Evolutionary conservation across 1,140 invertebrate species (phyloP).

Genomic region (Listronotus bonariensis): DNA sequence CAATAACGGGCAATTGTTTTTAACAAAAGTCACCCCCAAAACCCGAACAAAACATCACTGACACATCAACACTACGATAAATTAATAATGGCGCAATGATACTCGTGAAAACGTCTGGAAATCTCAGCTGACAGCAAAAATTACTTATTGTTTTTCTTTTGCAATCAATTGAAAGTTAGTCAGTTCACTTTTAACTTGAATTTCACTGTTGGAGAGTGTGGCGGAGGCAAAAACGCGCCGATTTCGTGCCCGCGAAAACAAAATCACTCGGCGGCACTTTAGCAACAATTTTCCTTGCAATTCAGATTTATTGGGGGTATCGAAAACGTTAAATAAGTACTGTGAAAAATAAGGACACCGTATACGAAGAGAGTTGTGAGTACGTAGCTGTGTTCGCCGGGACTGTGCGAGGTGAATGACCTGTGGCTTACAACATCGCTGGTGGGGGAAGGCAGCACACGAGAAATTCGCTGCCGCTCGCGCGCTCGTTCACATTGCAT

Average conservation of each 20-base stretch:
- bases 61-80: too few relatives aligned
- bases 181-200: constrained; percentile 27
- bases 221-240: background rate
- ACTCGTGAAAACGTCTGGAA: background rate
- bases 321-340: constrained; percentile 42
- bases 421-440: constrained; percentile 51
- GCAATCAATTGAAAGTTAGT: constrained; percentile 23
- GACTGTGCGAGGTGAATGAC: constrained; percentile 56
- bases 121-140: background rate
- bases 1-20: background rate
- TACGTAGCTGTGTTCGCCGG: constrained; percentile 50
- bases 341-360: constrained; percentile 50
- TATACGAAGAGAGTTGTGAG: constrained; percentile 42
- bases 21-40: too few relatives aligned
- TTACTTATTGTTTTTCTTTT: constrained; percentile 2
- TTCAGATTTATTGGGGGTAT: background rate
- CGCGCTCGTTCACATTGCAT: constrained; percentile 27
- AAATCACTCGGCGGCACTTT: constrained; percentile 1
- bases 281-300: background rate
- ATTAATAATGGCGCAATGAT: too few relatives aligned
- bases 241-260: background rate
- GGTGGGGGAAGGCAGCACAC: constrained; percentile 45
- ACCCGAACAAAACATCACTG: too few relatives aligned
- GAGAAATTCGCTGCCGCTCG: constrained; percentile 50
- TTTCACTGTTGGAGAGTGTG: constrained; percentile 6